These are phyloP conservation scores for Opisthograptis luteolata DNA, from an alignment of 2,888 invertebrate genomes.

Conservation along the genomic window DNA sequence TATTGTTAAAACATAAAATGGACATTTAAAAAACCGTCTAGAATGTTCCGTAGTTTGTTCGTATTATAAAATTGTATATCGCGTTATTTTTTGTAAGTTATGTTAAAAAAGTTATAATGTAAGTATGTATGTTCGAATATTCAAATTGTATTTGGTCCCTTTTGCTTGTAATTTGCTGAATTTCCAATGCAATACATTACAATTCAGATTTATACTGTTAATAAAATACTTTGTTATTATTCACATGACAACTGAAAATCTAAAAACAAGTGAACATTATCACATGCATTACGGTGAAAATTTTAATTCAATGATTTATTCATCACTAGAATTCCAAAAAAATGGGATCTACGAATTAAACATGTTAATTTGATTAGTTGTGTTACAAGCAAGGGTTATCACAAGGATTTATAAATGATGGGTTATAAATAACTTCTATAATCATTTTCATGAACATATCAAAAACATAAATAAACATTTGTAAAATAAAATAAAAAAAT, in stretches of 20 bases:
- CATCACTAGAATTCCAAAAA: conserved; percentile 36
- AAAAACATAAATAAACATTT: conserved; percentile 54
- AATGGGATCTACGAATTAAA: conserved; percentile 42
- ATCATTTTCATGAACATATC: conserved; percentile 47
- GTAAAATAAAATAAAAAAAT: conserved; percentile 59
- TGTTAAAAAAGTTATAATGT: conserved; percentile 65
- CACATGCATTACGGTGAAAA: conserved; percentile 59
- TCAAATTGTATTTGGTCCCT: conserved; percentile 81
- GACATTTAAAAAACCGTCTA: conserved; percentile 65
- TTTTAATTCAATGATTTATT: conserved; percentile 24
- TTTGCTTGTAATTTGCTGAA: conserved; percentile 80
- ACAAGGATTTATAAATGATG: conserved; percentile 64
- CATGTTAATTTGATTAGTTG: conserved; percentile 77
- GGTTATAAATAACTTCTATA: conserved; percentile 45
- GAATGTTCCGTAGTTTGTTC: conserved; percentile 69
- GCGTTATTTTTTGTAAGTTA: conserved; percentile 70
- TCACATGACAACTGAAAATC: conserved; percentile 62
- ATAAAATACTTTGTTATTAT: conserved; percentile 66
- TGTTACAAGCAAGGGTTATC: conserved; percentile 85
- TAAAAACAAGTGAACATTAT: conserved; percentile 48
- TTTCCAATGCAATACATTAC: conserved; percentile 54
- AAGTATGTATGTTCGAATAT: conserved; percentile 56
- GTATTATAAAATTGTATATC: conserved; percentile 51
- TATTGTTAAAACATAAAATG: conserved; percentile 52
- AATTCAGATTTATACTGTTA: conserved; percentile 67